Percentiles rank a stretch among this genome's conserved stretches.
phyloP scores from a whole-genome alignment of 30 jellyfish, hydroid and myxozoan genomes.

The Pseudorhiza aurosa region DNA sequence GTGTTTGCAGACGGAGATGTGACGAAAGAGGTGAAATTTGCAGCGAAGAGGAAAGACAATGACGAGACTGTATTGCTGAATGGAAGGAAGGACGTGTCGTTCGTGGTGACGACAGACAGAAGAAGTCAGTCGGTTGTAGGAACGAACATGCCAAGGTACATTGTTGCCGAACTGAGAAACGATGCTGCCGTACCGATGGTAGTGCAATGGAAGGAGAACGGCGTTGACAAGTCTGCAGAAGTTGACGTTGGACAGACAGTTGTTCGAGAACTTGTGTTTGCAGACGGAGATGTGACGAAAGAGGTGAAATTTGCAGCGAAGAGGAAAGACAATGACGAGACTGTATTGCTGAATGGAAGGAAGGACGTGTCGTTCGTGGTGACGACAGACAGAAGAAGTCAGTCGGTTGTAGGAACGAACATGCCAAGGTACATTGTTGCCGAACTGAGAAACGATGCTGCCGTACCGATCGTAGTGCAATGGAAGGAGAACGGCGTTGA shows the following conservation, averaged over 20 bases:
- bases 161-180: conserved; percentile 15
- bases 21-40: conserved; percentile 3
- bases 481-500: conserved; percentile 4
- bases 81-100: background rate
- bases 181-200: conserved; percentile 26
- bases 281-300: background rate
- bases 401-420: conserved; percentile 3
- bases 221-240: background rate
- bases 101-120: background rate
- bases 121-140: background rate
- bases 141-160: conserved; percentile 1
- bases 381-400: background rate
- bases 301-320: conserved; percentile 10
- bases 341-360: background rate
- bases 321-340: conserved; percentile 8
- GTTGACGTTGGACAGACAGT: background rate
- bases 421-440: conserved; percentile 2
- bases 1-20: background rate
- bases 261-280: background rate
- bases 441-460: background rate
- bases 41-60: conserved; percentile 25
- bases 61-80: conserved; percentile 10
- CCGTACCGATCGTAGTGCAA: background rate
- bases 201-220: conserved; percentile 16
- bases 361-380: background rate